Conservation (phyloP, 37 sponge, comb jelly and placozoan genomes). For the Hexactinellida sp. region DNA sequence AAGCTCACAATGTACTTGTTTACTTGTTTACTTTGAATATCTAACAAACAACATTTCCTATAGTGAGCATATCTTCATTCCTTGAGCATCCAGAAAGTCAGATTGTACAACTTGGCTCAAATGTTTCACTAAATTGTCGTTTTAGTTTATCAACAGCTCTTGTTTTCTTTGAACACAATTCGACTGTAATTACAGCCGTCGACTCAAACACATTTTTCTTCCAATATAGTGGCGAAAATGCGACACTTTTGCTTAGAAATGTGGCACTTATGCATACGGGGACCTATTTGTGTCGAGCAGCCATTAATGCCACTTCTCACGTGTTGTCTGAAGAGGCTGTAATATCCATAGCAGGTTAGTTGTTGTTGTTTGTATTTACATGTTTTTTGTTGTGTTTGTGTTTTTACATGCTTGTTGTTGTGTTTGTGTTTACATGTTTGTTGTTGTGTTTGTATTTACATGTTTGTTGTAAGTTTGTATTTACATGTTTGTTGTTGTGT, state of each 20-base stretch:
- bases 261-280: background rate
- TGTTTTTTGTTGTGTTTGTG: too few species aligned
- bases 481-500: too few species aligned
- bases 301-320: background rate
- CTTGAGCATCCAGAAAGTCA: background rate
- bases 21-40: background rate
- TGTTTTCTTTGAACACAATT: background rate
- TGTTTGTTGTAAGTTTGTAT: too few species aligned
- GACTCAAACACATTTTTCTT: background rate
- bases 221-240: background rate
- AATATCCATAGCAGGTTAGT: background rate
- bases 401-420: too few species aligned
- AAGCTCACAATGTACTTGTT: too few species aligned
- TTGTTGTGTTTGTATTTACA: background rate
- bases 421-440: background rate
- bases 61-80: background rate
- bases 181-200: background rate
- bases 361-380: background rate
- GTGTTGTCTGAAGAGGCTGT: background rate
- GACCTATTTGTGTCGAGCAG: background rate
- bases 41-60: background rate
- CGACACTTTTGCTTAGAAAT: background rate
- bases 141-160: background rate
- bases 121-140: slow-evolving; percentile 5
- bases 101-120: background rate